These are phyloP conservation scores for Parnassius smintheus DNA, from an alignment of 2,888 invertebrate species.

Conservation along the genomic window DNA sequence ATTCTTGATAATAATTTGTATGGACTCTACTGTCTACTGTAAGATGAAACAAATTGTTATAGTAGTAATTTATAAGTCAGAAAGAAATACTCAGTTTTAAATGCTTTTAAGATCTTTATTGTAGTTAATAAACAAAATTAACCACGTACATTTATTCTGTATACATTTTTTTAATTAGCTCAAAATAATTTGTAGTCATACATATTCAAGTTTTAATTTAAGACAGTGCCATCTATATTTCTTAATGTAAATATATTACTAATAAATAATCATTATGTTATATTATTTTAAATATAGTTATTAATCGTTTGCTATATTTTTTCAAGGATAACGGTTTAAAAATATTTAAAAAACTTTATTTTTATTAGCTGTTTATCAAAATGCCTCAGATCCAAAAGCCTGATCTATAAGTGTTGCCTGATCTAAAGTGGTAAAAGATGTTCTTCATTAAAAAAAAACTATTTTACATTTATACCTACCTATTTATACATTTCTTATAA, in stretches of 20 bases:
- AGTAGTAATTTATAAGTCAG: not conserved
- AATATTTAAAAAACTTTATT: too few species aligned
- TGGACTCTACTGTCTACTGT: too few species aligned
- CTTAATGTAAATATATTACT: conserved; percentile 38
- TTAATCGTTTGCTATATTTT: too few species aligned
- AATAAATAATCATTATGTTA: conserved; percentile 24
- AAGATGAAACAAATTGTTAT: not conserved
- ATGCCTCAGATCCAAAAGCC: too few species aligned
- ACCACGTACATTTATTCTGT: conserved; percentile 28
- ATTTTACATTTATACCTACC: too few species aligned
- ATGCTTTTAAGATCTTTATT: conserved; percentile 51
- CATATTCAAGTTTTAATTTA: conserved; percentile 28
- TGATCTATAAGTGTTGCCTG: too few species aligned
- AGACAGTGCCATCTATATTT: conserved; percentile 31
- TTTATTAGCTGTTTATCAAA: too few species aligned
- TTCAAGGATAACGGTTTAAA: too few species aligned
- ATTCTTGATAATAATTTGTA: too few species aligned
- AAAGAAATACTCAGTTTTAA: conserved; percentile 26
- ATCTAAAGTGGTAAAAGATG: too few species aligned
- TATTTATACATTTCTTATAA: too few species aligned
- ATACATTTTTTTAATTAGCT: conserved; percentile 16
- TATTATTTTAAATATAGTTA: not conserved
- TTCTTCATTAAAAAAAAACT: too few species aligned
- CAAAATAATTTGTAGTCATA: conserved; percentile 19
- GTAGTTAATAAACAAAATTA: conserved; percentile 52